These are phyloP conservation scores for Carassius carassius DNA, from an alignment of 2,113 vertebrate genomes.

Conservation along the genomic window DNA sequence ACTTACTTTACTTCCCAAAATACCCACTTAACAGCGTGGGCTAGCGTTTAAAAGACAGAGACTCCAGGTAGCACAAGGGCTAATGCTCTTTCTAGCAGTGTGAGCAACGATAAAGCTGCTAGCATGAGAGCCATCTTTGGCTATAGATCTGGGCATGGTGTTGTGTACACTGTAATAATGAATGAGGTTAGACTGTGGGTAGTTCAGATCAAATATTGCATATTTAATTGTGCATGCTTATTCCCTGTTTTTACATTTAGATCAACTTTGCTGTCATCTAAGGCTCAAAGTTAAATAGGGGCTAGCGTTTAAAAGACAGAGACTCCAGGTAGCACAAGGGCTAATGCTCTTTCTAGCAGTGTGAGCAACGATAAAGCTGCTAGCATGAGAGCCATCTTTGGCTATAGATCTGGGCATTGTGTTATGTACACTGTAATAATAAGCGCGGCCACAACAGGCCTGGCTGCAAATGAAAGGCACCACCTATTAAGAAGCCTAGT, in stretches of 20 bases:
- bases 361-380: slow-evolving; percentile 5
- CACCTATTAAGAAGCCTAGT: background rate
- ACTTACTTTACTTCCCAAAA: background rate
- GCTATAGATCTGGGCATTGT: slow-evolving; percentile 14
- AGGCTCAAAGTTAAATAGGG: background rate
- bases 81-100: slow-evolving; percentile 16
- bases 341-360: slow-evolving; percentile 13
- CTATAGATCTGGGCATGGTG: slow-evolving; percentile 5
- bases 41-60: background rate
- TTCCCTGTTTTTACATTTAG: background rate
- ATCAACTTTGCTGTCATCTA: background rate
- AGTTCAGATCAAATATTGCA: background rate
- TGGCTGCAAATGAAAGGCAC: slow-evolving; percentile 9
- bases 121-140: slow-evolving; percentile 5
- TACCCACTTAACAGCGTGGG: background rate
- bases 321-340: background rate
- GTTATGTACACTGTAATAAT: background rate
- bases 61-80: background rate
- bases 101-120: slow-evolving; percentile 7
- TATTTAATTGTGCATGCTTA: background rate
- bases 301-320: background rate
- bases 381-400: background rate
- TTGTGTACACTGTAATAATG: background rate
- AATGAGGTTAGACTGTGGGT: background rate
- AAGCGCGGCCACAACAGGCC: background rate